Evolutionary conservation across 2,113 vertebrate genomes (phyloP).

Genomic region (Ochotona princeps): DNA sequence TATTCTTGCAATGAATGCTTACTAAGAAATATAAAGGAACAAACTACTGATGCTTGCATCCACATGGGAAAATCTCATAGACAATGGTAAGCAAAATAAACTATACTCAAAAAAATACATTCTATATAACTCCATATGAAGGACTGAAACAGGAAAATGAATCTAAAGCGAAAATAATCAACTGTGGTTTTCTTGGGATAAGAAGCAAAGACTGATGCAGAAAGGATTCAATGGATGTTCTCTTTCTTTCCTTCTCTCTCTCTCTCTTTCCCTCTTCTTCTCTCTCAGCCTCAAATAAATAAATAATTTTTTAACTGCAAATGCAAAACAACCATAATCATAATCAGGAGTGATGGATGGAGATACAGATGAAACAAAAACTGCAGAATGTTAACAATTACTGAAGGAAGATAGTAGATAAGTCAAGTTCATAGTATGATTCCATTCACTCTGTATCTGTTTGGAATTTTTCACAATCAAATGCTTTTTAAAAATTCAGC

Average conservation of each 20-base stretch:
- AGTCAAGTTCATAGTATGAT: background rate
- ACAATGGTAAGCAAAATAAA: slow-evolving; percentile 8
- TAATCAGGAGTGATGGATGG: background rate
- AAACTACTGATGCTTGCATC: no score
- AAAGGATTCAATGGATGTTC: background rate
- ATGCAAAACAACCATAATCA: background rate
- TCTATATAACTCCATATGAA: background rate
- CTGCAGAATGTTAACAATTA: background rate
- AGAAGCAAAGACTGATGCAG: background rate
- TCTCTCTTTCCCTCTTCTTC: no score
- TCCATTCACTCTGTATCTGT: background rate
- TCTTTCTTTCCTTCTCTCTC: no score
- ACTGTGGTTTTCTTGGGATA: background rate
- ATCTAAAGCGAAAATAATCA: slow-evolving; percentile 18
- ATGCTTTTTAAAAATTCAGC: background rate
- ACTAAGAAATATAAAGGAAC: background rate
- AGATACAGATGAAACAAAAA: background rate
- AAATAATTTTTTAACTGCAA: background rate
- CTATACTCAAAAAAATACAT: background rate
- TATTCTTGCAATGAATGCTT: background rate
- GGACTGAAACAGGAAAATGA: background rate
- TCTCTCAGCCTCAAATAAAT: no score
- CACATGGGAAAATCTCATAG: background rate
- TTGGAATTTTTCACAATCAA: background rate
- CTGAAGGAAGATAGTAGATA: background rate